phyloP scores from a whole-genome alignment of 2,797 vertebrate genomes.

The Lagothrix lagotricha region DNA sequence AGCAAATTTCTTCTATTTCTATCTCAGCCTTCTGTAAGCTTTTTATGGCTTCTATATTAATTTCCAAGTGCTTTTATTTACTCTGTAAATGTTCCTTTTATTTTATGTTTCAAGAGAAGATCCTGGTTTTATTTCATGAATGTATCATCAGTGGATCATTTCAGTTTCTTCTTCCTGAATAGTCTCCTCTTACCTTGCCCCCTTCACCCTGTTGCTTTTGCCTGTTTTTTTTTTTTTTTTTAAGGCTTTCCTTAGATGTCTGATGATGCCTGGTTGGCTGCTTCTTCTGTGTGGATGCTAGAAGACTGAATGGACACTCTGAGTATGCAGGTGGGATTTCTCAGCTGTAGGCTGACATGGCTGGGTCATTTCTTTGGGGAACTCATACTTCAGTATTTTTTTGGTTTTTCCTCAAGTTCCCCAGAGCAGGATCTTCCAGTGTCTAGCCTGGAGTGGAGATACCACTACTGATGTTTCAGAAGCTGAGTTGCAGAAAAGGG shows the following conservation, averaged over 20 bases:
- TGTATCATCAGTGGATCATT: not conserved
- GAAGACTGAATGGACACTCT: not conserved
- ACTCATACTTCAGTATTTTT: not conserved
- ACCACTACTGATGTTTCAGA: not conserved
- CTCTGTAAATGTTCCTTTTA: not conserved
- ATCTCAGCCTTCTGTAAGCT: not conserved
- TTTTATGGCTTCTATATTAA: not conserved
- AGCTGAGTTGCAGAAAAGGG: not conserved
- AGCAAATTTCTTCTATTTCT: not conserved
- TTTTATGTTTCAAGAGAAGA: not conserved
- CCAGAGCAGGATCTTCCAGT: not conserved
- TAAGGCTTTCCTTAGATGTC: not conserved
- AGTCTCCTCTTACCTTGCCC: not conserved
- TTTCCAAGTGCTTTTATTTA: conserved; percentile 12
- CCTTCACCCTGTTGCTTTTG: not conserved
- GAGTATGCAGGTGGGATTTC: not conserved
- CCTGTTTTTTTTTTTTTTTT: not conserved
- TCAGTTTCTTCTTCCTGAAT: not conserved
- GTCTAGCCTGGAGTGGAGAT: not conserved
- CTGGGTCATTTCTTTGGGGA: not conserved
- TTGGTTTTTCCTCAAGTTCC: not conserved
- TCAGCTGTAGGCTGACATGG: not conserved
- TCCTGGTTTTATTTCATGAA: not conserved
- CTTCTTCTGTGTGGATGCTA: not conserved
- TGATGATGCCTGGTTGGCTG: not conserved